Base-by-base conservation (phyloP, 2,888 invertebrate species). In the Hetaerina titia region DNA sequence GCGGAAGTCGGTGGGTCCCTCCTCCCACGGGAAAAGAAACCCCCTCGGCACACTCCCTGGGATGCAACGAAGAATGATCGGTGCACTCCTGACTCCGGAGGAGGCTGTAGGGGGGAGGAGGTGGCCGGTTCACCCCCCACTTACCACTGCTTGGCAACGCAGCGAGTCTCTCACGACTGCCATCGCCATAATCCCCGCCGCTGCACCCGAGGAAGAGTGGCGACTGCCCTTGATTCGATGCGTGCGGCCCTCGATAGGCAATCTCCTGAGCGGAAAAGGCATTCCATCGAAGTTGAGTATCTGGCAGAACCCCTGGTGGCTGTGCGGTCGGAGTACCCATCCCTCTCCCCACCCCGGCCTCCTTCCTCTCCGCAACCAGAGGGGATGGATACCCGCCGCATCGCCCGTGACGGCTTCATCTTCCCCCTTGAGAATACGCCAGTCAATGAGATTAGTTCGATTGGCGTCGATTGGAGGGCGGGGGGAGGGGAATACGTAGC, bases 381-480 rank as follows among this genome's bases (percentile, higher is more conserved):
- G 81, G 81, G 45, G 81, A 25, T 31, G n/a, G 45, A 31, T 81
- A 4, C 60, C 11, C 17, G 17, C 17, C 60, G 60, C 60, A 17
- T 17, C 45, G 45, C 17, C 31, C 15, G 1, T 31, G 81, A 31
- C 81, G 81, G 69, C 69, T 69, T 69, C 69, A 69, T 69, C 69
- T 69, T 6, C 17, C 60, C 25, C 22, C n/a, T 13, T 11, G 31
- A n/a, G 81, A 45, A 5, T 81, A 0, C 31, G 81, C 45, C 25
- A 81, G 81, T 81, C 81, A 31, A 81, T 81, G 81, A 31, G 31
- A 81, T 81, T 81, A 31, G 81, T 81, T 31, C 81, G 81, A 81
- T 25, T 22, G 69, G 69, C 9, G 15, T 2, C 69, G n/a, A n/a
- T 9, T 60, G 60, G 11, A 31, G 81, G 81, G 31, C 25, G 81